Evolutionary conservation across 2,888 invertebrate species (phyloP).

Genomic region (Ganaspis brasiliensis): DNA sequence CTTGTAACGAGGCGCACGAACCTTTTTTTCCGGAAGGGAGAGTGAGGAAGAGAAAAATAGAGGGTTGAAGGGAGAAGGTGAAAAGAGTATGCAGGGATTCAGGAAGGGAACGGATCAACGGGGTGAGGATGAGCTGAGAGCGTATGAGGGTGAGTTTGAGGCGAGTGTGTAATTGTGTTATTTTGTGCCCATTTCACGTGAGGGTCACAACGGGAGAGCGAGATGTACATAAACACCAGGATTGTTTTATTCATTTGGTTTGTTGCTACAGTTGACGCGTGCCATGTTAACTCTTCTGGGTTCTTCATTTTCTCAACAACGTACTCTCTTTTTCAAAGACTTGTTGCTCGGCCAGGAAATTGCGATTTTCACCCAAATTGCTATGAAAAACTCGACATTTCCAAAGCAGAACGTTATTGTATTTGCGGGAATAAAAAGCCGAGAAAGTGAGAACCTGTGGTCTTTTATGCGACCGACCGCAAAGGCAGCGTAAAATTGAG

Average conservation of each 20-base stretch:
- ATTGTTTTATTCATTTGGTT: slow-evolving; percentile 78
- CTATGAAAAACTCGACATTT: slow-evolving; percentile 2
- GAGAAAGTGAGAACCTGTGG: slow-evolving; percentile 20
- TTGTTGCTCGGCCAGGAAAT: background rate
- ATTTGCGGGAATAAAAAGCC: slow-evolving; percentile 57
- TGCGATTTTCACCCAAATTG: background rate
- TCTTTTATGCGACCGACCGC: slow-evolving; percentile 53
- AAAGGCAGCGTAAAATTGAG: slow-evolving; percentile 76
- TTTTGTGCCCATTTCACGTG: slow-evolving; percentile 79
- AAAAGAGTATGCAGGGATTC: slow-evolving; percentile 65
- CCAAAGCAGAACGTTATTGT: slow-evolving; percentile 37
- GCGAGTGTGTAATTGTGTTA: slow-evolving; percentile 80
- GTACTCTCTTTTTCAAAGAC: background rate
- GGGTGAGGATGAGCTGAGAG: slow-evolving; percentile 67
- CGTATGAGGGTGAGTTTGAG: slow-evolving; percentile 69
- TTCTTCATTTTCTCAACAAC: background rate
- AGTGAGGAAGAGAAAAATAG: slow-evolving; percentile 61
- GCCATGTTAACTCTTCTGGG: slow-evolving; percentile 54
- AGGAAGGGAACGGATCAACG: slow-evolving; percentile 67
- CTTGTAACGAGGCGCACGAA: slow-evolving; percentile 77
- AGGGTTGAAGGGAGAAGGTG: slow-evolving; percentile 64
- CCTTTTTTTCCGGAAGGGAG: slow-evolving; percentile 61
- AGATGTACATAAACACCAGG: slow-evolving; percentile 78
- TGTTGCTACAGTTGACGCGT: slow-evolving; percentile 68
- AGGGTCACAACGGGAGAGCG: slow-evolving; percentile 73